These are phyloP conservation scores for Martes flavigula DNA, from an alignment of 2,797 vertebrate genomes.

Conservation along the genomic window DNA sequence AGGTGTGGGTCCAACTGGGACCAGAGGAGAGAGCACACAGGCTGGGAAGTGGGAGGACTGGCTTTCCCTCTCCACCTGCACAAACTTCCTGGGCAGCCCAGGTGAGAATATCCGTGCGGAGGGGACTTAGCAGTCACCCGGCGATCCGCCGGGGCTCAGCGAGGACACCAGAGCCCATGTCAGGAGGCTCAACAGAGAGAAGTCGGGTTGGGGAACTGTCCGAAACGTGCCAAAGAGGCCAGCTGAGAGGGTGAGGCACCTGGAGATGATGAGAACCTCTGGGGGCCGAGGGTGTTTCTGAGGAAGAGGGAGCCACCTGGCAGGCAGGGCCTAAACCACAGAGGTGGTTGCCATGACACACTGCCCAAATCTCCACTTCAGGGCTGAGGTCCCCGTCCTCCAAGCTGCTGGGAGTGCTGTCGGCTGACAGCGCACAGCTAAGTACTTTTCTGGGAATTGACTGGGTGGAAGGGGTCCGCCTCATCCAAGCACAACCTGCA, in stretches of 20 bases:
- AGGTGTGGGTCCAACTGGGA: neutral
- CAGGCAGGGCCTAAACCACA: neutral
- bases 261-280: accelerated
- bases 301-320: neutral
- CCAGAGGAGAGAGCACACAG: neutral
- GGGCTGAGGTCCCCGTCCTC: neutral
- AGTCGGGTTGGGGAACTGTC: neutral
- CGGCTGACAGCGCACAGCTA: neutral
- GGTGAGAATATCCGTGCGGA: accelerated
- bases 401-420: accelerated
- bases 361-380: too few species aligned
- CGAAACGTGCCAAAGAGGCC: neutral
- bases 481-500: neutral
- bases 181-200: neutral
- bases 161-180: neutral
- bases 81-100: accelerated
- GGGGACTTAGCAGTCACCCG: neutral
- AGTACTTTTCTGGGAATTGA: neutral
- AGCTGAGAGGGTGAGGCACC: neutral
- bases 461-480: neutral
- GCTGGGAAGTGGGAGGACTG: neutral
- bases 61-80: too few species aligned
- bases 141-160: too few species aligned
- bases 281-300: neutral
- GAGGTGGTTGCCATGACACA: accelerated